Conservation (phyloP, 2,888 invertebrate species). For the Heliothis peltigera region DNA sequence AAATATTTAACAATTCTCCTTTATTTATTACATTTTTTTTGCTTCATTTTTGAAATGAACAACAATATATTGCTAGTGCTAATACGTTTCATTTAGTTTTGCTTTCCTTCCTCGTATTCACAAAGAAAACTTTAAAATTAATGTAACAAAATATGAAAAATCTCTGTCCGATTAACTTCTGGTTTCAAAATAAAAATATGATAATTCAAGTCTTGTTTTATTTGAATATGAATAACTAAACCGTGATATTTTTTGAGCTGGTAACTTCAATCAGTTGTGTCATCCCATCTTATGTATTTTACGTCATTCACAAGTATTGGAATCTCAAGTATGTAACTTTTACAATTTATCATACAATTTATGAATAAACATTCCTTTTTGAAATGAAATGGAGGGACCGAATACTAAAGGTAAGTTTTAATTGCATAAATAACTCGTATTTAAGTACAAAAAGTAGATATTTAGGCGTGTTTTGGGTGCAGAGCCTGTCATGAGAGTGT, state of each 20-base stretch:
- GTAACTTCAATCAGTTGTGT: slow-evolving; percentile 52
- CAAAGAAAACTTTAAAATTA: not conserved
- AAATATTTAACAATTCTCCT: not conserved
- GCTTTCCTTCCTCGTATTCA: not conserved
- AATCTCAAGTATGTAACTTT: slow-evolving; percentile 61
- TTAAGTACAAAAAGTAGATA: slow-evolving; percentile 16
- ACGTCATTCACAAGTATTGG: slow-evolving; percentile 61
- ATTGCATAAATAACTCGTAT: slow-evolving; percentile 4
- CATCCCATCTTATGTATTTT: slow-evolving; percentile 52
- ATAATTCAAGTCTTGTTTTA: slow-evolving; percentile 3
- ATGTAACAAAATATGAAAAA: not conserved
- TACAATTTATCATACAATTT: slow-evolving; percentile 63
- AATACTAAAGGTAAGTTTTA: slow-evolving; percentile 76
- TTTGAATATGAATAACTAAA: not conserved
- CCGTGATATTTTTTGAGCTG: slow-evolving; percentile 13
- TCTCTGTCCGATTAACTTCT: not conserved
- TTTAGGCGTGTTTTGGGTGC: slow-evolving; percentile 68
- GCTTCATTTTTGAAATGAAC: slow-evolving; percentile 5
- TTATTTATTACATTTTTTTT: slow-evolving; percentile 27
- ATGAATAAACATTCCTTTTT: slow-evolving; percentile 65
- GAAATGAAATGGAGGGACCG: slow-evolving; percentile 85
- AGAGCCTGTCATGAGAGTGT: slow-evolving; percentile 77
- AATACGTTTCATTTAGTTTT: slow-evolving; percentile 7
- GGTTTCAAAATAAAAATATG: slow-evolving; percentile 7
- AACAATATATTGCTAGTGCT: slow-evolving; percentile 12